Percentiles rank a stretch among this genome's conserved stretches.
Evolutionary conservation across 2,113 vertebrate species (phyloP).

Genomic region (Phyllostomus hastatus): DNA sequence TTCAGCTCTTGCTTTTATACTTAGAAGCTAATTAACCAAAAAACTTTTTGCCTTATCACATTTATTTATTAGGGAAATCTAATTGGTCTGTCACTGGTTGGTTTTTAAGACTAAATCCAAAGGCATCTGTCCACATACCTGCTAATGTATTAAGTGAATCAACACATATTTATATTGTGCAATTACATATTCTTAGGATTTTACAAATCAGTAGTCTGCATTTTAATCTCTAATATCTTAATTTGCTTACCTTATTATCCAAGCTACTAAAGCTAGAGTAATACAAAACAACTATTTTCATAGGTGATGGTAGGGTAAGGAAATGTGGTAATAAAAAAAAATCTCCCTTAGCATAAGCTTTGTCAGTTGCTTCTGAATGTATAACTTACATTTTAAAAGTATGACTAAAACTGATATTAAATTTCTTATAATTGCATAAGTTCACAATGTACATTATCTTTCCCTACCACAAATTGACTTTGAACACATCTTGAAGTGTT

Average conservation of each 20-base stretch:
- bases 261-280: not conserved
- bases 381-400: slow-evolving; percentile 19
- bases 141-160: slow-evolving; percentile 31
- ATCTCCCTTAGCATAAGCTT: not conserved
- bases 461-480: not conserved
- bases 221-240: slow-evolving; percentile 13
- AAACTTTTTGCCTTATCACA: slow-evolving; percentile 42
- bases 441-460: not conserved
- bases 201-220: not conserved
- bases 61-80: slow-evolving; percentile 34
- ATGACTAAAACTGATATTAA: not conserved
- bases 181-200: slow-evolving; percentile 24
- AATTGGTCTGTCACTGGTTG: slow-evolving; percentile 37
- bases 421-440: slow-evolving; percentile 11
- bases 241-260: slow-evolving; percentile 22
- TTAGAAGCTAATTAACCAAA: slow-evolving; percentile 15
- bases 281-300: not conserved
- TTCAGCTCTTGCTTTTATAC: slow-evolving; percentile 25
- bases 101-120: slow-evolving; percentile 37
- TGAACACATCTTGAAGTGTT: slow-evolving; percentile 1
- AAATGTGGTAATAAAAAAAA: not conserved
- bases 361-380: not conserved
- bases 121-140: slow-evolving; percentile 22
- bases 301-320: not conserved
- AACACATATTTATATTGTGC: slow-evolving; percentile 10